These are phyloP conservation scores for Columbina picui DNA, from an alignment of 2,113 vertebrate genomes.

Conservation along the genomic window DNA sequence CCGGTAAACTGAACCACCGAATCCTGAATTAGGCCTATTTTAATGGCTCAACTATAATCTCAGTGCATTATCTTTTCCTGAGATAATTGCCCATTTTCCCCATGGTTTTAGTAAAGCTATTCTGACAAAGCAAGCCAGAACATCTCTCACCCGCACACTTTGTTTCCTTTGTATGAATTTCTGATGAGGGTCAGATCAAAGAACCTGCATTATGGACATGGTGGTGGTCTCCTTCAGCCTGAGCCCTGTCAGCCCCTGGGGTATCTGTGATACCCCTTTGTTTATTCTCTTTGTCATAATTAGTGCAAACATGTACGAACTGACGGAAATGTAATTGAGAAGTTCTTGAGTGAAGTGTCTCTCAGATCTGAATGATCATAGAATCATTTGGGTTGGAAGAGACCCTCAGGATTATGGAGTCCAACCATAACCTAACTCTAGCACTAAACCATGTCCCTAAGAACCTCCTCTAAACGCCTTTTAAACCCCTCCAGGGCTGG, in stretches of 20 bases:
- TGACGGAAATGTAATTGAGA: neutral
- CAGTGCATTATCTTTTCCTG: neutral
- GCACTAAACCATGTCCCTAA: no score
- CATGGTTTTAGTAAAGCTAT: accelerated
- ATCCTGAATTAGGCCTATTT: accelerated
- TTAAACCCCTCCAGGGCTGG: no score
- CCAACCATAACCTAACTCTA: no score
- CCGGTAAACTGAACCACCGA: neutral
- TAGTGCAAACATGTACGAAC: neutral
- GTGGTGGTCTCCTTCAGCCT: accelerated
- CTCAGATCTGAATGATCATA: no score
- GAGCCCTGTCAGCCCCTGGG: no score
- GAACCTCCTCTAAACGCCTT: no score
- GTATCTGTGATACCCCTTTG: no score
- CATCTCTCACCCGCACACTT: accelerated
- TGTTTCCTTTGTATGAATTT: accelerated
- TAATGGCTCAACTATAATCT: accelerated
- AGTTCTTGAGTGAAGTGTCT: neutral
- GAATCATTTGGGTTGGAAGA: no score
- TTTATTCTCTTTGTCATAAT: no score
- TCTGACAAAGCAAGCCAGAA: neutral
- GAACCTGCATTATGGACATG: accelerated
- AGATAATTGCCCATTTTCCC: accelerated
- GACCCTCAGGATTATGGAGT: no score
- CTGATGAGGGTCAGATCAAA: neutral